Percentiles rank a stretch among this genome's conserved stretches.
Conservation (phyloP, 2,888 invertebrate species). For the Pseudanteris insignis region DNA sequence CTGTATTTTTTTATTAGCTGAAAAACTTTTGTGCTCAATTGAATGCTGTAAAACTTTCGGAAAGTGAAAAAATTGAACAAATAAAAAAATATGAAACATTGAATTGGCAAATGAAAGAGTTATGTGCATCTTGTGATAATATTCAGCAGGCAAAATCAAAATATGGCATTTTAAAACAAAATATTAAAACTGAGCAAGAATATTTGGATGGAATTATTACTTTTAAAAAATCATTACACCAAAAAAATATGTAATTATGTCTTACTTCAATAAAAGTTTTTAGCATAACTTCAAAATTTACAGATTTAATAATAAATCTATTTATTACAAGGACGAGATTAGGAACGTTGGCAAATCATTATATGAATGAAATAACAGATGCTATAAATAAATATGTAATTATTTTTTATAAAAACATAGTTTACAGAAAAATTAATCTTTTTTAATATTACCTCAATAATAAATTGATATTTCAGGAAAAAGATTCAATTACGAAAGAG, state of each 20-base stretch:
- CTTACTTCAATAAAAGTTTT: too few relatives aligned
- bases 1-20: neutral
- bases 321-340: too few relatives aligned
- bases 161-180: neutral
- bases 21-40: neutral
- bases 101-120: too few relatives aligned
- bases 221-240: too few relatives aligned
- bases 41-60: neutral
- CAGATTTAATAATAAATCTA: too few relatives aligned
- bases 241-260: too few relatives aligned
- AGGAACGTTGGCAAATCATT: too few relatives aligned
- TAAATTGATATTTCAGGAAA: neutral
- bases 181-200: neutral
- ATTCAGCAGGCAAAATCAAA: too few relatives aligned
- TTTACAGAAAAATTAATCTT: neutral
- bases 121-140: too few relatives aligned
- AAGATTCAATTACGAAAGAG: neutral
- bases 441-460: neutral
- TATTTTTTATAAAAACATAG: neutral
- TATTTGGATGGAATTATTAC: too few relatives aligned
- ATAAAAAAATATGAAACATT: neutral
- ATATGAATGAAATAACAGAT: neutral
- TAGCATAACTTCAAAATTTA: too few relatives aligned
- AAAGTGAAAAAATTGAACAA: neutral
- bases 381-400: slow-evolving; percentile 5